Base-by-base conservation (phyloP, 2,113 vertebrate genomes). In the Strix uralensis region DNA sequence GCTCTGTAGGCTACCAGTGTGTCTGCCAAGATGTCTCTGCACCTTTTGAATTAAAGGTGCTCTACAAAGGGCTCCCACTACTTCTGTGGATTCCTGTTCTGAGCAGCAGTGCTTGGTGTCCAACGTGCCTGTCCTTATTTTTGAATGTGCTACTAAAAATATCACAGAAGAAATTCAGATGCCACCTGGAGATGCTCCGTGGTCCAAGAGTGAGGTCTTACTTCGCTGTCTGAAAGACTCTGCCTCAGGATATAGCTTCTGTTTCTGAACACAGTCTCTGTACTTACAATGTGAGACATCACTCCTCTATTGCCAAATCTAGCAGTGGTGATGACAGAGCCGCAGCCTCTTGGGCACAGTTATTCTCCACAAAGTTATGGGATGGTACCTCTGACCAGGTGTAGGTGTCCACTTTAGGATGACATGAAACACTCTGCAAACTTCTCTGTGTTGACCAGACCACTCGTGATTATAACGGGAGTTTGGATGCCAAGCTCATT, bases 381-480 rank as follows among this genome's bases (percentile, higher is more conserved):
- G 26, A 51, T 14, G 52, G 32, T 40, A 91, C 21, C 36, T 81
- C 47, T 1, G 1, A 51, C 16, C 34, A 62, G n/a, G 30, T 51
- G 30, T 44, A 61, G 27, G 23, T 65, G 30, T 44, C 26, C 51
- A n/a, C 20, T 71, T 80, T 4, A 81, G 63, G 49, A n/a, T 44
- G 19, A 49, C 40, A 32, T 30, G 17, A 89, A 86, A 49, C 40
- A n/a, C 15, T 47, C 66, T n/a, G 49, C 65, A 62, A 73, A 49
- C 54, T 34, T 58, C 38, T 81, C 22, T 47, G 32, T 44, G 30
- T 63, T 67, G 59, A 59, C 27, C 25, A 70, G 61, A 26, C 10
- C 49, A 54, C 47, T 26, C 0, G 0, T 54, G 21, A 49, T 44
- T 79, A 6, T 49, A 36, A 38, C 0, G 0, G 25, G 29, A 74